Evolutionary conservation across 1,140 invertebrate species (phyloP), one percentile per base, ranked within the genome.

Genomic region (Heliconius melpomene): DNA sequence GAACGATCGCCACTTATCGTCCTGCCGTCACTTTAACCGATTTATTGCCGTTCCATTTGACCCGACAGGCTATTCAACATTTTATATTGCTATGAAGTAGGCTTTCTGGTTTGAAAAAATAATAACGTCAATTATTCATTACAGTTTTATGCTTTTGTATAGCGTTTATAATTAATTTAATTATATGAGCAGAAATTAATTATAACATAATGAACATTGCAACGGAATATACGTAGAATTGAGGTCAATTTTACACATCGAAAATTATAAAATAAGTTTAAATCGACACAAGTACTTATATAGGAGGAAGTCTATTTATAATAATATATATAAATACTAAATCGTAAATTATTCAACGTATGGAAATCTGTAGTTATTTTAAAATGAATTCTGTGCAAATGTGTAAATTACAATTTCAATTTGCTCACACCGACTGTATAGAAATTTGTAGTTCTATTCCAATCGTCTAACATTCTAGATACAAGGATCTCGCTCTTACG

Each of bases 11-110:
- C 78, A 85, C 88, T 88, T 89, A 90, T 88, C 88, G 84, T 82
- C 32, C 72, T 40, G 77, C 83, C 86, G 83, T 87, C 86, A 86
- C 85, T 88, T 86, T 84, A 79, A 79, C 78, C 80, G 85, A 88
- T 89, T 87, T 90, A 90, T 87, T 86, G 83, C 81, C 79, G 79
- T 87, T 86, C 83, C 84, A 83, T 88, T 89, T 86, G 83, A 87
- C 82, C 87, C 79, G 82, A 79, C 80, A 75, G 80, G 52, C 70
- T 83, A 84, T 82, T 83, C 82, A 79, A 82, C 81, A 79, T 82
- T 79, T 82, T 74, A 77, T 77, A 77, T 77, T 57, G 20, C 66
- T 9, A 71, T 72, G 46, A 72, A 77, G 50, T 72, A 54, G 76
- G 9, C 70, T 32, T 54, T 46, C 70, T 54, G 23, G n/a, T 60